Conservation (phyloP, 2,888 invertebrate genomes). For the Torymus tubicola region DNA sequence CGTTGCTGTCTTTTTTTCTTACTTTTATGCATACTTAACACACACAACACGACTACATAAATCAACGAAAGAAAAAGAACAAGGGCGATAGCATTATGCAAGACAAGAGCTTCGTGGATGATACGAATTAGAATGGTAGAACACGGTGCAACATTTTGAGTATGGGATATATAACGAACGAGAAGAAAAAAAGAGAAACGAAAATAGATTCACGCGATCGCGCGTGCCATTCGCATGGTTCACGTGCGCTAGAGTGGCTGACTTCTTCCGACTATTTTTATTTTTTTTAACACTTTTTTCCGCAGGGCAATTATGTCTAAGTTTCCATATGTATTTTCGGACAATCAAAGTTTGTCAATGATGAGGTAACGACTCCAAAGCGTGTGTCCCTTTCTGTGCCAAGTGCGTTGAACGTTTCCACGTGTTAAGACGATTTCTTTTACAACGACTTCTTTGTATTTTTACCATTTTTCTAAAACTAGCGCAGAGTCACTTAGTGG, state of each 20-base stretch:
- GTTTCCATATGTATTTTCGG: not conserved
- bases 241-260: not conserved
- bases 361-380: slow-evolving; percentile 24
- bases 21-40: no score
- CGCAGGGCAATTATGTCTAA: not conserved
- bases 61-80: no score
- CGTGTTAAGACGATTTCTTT: no score
- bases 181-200: not conserved
- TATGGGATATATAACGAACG: no score
- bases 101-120: slow-evolving; percentile 1
- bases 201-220: slow-evolving; percentile 27
- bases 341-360: slow-evolving; percentile 18
- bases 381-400: not conserved
- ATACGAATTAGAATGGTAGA: slow-evolving; percentile 17
- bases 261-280: not conserved
- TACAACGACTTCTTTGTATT: no score
- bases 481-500: no score
- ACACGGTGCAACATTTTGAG: no score
- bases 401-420: no score
- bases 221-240: not conserved
- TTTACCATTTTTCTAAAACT: no score
- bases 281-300: not conserved
- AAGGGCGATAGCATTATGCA: slow-evolving; percentile 5
- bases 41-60: no score
- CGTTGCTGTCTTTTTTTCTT: no score